These are phyloP conservation scores for Dendronephthya gigantea DNA, from an alignment of 64 coral and sea anemone genomes.

Conservation along the genomic window DNA sequence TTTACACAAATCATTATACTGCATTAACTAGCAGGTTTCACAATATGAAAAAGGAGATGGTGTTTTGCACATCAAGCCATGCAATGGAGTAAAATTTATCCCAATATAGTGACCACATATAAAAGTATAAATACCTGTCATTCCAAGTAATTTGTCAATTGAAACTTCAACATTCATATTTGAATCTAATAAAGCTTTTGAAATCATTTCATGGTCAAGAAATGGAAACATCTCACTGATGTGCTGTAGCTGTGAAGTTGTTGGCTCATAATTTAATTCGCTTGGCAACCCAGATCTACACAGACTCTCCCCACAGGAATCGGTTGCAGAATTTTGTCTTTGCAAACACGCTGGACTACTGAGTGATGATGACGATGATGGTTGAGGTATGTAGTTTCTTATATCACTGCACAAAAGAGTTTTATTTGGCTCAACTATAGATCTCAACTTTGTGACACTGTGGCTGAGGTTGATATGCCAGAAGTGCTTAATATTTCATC, in stretches of 20 bases:
- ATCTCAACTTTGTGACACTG: neutral
- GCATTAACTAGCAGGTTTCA: too few relatives aligned
- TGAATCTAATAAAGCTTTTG: neutral
- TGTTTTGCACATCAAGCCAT: too few relatives aligned
- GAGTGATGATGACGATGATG: neutral
- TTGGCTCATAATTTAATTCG: neutral
- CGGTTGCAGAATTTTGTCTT: neutral
- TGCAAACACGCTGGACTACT: neutral
- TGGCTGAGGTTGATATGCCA: neutral
- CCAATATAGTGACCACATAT: too few relatives aligned
- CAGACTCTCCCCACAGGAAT: neutral
- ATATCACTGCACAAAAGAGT: neutral
- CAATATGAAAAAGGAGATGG: too few relatives aligned
- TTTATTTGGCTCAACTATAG: neutral
- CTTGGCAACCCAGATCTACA: neutral
- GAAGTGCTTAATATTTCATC: neutral
- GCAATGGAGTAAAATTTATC: neutral
- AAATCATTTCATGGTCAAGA: neutral
- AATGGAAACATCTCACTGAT: neutral
- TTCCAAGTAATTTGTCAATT: neutral
- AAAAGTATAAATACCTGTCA: neutral
- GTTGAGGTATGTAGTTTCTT: neutral
- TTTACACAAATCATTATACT: too few relatives aligned
- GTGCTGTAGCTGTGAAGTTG: neutral
- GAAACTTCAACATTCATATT: neutral